Evolutionary conservation across 2,797 vertebrate species (phyloP), one percentile per base, ranked within the genome.

Genomic region (Cyprinella venusta): DNA sequence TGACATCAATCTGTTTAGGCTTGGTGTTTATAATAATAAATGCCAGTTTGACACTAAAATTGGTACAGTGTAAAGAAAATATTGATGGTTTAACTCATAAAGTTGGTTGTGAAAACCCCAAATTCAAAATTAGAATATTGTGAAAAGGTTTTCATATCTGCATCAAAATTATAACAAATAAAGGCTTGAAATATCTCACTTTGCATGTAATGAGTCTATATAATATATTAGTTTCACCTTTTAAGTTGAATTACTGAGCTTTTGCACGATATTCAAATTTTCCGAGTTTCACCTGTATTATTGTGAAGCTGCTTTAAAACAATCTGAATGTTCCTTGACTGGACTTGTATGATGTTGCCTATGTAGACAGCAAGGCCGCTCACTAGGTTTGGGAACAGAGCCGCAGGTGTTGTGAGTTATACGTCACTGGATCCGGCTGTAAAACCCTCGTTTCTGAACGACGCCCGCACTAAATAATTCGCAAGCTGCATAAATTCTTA

Each of bases 401-500:
- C 70, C 18, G 70, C 26, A 54, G 71, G 71, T 74, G 50, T 36
- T 74, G 12, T 54, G 19, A 54, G 54, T 74, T 74, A 38, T 13
- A 54, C n/a, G 18, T 54, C 48, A 48, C 26, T 18, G 69, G 69
- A 33, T 72, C 48, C 18, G 18, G 48, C 70, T n/a, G 71, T 74
- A 54, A 74, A 74, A 21, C 7, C 18, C 30, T 74, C 26, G 36
- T 54, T 36, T 54, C 71, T 54, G 26, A 40, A 75, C 2, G 7
- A 40, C 21, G 1, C 52, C 3, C 4, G 7, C 52, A 24, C 52
- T 76, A 54, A 74, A 74, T 74, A 38, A 74, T 75, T 56, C 0
- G 45, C 70, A 72, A 50, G 45, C 70, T 56, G 71, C 71, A 56
- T 38, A 33, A 75, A 56, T 75, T 24, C 50, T 56, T 38, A 15